These are phyloP conservation scores for Tapirus terrestris DNA, from an alignment of 2,113 vertebrate species.

Conservation along the genomic window DNA sequence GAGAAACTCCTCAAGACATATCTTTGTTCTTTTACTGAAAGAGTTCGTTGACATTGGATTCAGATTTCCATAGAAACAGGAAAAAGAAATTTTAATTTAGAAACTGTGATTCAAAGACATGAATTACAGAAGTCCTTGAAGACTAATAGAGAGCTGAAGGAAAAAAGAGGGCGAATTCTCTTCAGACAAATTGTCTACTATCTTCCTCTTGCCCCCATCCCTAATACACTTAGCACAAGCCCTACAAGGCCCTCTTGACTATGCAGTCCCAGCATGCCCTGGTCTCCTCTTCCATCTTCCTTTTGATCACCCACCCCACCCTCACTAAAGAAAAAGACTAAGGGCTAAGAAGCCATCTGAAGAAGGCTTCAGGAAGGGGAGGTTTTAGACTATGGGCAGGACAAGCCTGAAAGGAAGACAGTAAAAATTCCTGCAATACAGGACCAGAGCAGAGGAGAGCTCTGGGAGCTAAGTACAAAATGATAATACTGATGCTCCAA, in stretches of 20 bases:
- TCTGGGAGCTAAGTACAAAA: not conserved
- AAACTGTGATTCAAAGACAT: conserved; percentile 27
- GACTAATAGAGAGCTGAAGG: not conserved
- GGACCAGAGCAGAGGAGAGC: not conserved
- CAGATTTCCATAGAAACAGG: not conserved
- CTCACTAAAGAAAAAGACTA: not conserved
- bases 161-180: not conserved
- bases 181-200: not conserved
- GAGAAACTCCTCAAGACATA: conserved; percentile 26
- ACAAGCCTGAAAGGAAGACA: not conserved
- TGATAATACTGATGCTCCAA: not conserved
- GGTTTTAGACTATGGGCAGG: not conserved
- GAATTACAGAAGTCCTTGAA: not conserved
- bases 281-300: not conserved
- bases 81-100: not conserved
- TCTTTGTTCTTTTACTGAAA: conserved; percentile 55
- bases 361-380: not conserved
- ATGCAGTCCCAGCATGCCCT: not conserved
- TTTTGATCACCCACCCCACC: not conserved
- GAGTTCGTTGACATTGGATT: not conserved
- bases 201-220: too few species aligned
- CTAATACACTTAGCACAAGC: not conserved
- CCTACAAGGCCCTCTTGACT: not conserved
- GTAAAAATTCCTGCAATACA: not conserved
- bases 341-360: not conserved